phyloP scores from a whole-genome alignment of 1,140 invertebrate species.

The Leptoteleia sp. region DNA sequence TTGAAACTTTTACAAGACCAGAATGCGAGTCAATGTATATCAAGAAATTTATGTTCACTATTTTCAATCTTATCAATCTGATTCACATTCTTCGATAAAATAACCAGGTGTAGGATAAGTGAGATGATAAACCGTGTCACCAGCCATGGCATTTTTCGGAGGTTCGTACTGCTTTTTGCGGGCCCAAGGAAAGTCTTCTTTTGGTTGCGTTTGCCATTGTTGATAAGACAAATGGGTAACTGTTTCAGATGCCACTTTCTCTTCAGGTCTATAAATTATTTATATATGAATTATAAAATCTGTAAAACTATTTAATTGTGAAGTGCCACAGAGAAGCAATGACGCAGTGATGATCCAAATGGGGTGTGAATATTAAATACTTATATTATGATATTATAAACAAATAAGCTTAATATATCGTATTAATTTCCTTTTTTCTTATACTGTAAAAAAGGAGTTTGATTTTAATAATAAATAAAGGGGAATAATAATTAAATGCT shows the following conservation, averaged over 20 bases:
- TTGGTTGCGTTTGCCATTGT: conserved; percentile 76
- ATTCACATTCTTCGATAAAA: conserved; percentile 72
- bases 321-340: too few relatives aligned
- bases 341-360: too few relatives aligned
- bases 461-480: background rate
- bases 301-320: background rate
- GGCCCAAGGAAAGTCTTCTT: conserved; percentile 78
- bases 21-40: too few relatives aligned
- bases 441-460: background rate
- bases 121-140: conserved; percentile 78
- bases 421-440: too few relatives aligned
- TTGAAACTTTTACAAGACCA: too few relatives aligned
- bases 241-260: conserved; percentile 82
- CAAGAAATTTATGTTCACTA: too few relatives aligned
- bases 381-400: too few relatives aligned
- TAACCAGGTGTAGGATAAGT: conserved; percentile 80
- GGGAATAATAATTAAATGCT: background rate
- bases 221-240: conserved; percentile 83
- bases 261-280: conserved; percentile 77
- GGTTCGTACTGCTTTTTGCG: conserved; percentile 73
- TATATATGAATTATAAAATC: background rate
- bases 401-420: too few relatives aligned
- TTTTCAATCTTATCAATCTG: too few relatives aligned
- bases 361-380: too few relatives aligned
- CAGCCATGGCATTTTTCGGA: conserved; percentile 76